phyloP scores from a whole-genome alignment of 2,888 invertebrate genomes.

The Dicyrtomina minuta region DNA sequence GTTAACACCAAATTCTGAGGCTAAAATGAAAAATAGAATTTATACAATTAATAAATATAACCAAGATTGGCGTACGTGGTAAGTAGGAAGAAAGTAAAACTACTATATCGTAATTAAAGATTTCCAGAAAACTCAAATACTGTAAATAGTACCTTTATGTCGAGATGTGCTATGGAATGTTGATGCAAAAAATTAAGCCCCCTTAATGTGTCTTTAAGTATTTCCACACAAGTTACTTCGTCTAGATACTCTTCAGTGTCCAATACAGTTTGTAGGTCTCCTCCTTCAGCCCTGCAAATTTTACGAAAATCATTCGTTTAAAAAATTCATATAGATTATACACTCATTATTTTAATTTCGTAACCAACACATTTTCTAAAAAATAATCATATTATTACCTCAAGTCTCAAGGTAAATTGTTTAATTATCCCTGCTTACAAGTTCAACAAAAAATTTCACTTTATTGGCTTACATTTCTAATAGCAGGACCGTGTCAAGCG shows the following conservation, averaged over 20 bases:
- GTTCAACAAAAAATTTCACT: too few relatives aligned
- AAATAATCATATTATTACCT: background rate
- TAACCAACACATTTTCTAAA: too few relatives aligned
- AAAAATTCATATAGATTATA: constrained; percentile 5
- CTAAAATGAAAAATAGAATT: constrained; percentile 58
- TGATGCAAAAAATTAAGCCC: constrained; percentile 88
- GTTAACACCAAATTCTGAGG: constrained; percentile 93
- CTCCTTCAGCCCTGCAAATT: constrained; percentile 79
- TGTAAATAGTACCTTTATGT: constrained; percentile 67
- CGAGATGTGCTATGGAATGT: constrained; percentile 89
- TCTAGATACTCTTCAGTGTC: constrained; percentile 79
- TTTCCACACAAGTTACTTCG: constrained; percentile 78
- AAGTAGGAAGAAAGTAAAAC: background rate
- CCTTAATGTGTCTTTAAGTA: constrained; percentile 87
- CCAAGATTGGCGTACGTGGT: background rate
- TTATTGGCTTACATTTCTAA: constrained; percentile 82
- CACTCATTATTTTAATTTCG: background rate
- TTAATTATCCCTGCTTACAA: background rate
- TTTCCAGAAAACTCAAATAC: background rate
- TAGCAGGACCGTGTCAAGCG: constrained; percentile 74
- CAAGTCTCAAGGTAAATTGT: background rate
- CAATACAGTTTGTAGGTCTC: constrained; percentile 88
- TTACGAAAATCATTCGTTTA: constrained; percentile 25
- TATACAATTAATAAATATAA: background rate
- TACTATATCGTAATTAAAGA: background rate